Percentiles rank a stretch among this genome's conserved stretches.
phyloP scores from a whole-genome alignment of 1,140 invertebrate species.

The Rhysida immarginata region DNA sequence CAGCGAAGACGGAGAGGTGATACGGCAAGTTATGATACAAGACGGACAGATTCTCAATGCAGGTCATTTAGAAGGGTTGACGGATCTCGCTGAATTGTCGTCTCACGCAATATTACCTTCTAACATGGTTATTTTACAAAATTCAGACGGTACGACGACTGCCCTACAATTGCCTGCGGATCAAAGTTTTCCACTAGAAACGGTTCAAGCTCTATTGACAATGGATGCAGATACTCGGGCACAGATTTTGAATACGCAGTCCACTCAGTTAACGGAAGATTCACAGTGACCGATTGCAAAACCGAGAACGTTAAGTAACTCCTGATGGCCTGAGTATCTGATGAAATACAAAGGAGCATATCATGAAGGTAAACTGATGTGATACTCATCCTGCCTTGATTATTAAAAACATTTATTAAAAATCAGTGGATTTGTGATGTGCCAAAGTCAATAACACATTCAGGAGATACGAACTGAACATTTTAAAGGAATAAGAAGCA shows the following conservation, averaged over 20 bases:
- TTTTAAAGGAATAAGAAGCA: too few species aligned
- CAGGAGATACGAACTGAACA: too few species aligned
- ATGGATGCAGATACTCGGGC: conserved; percentile 16
- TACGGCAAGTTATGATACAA: conserved; percentile 13
- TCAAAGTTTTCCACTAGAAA: conserved; percentile 24
- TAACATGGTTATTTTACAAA: conserved; percentile 23
- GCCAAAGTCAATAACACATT: too few species aligned
- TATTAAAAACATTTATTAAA: too few species aligned
- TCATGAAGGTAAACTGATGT: too few species aligned
- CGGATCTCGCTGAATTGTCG: conserved; percentile 6
- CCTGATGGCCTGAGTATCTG: conserved; percentile 13
- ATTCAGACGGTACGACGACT: conserved; percentile 22
- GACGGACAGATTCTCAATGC: conserved; percentile 11
- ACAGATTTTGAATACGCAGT: not conserved
- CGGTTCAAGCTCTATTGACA: conserved; percentile 25
- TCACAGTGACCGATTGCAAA: conserved; percentile 5
- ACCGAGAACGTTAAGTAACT: conserved; percentile 10
- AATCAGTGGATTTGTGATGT: too few species aligned
- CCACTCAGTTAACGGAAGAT: not conserved
- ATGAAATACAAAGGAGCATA: conserved; percentile 8
- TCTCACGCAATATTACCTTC: conserved; percentile 11
- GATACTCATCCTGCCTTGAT: too few species aligned
- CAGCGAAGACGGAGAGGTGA: conserved; percentile 3
- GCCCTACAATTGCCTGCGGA: conserved; percentile 24
- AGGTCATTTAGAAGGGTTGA: conserved; percentile 6